A percentile compares a stretch with the other conserved stretches of the same genome.
Evolutionary conservation across 2,113 vertebrate species (phyloP).

Genomic region (Hyperopisus bebe): DNA sequence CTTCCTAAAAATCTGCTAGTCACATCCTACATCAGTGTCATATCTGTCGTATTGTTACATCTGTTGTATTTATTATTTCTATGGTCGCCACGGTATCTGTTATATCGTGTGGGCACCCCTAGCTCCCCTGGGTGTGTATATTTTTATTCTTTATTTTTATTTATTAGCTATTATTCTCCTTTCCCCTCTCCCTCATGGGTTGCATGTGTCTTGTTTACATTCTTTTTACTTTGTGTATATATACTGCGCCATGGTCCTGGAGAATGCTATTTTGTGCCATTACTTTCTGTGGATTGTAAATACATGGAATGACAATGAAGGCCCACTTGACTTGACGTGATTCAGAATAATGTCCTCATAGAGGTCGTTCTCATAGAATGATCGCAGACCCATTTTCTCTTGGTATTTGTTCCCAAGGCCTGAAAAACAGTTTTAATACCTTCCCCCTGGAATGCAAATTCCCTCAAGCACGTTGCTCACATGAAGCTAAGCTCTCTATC

Average conservation of each 20-base stretch:
- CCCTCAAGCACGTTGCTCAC: not conserved
- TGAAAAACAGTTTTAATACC: constrained; percentile 7
- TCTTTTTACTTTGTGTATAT: not conserved
- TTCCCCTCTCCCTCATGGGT: no score
- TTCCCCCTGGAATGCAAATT: not conserved
- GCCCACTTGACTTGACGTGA: not conserved
- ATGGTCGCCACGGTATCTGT: not conserved
- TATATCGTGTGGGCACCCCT: not conserved
- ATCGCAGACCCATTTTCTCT: not conserved
- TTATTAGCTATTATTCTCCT: not conserved
- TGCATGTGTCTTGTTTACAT: not conserved
- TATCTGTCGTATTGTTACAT: not conserved
- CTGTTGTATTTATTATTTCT: not conserved
- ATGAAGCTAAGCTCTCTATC: not conserved
- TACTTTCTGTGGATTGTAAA: not conserved
- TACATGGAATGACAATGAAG: not conserved
- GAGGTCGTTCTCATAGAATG: not conserved
- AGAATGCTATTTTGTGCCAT: not conserved
- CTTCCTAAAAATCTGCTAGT: not conserved
- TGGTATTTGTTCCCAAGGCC: not conserved
- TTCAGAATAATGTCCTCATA: not conserved
- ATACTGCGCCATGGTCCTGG: not conserved
- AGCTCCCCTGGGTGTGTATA: not conserved
- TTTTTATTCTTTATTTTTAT: not conserved
- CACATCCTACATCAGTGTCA: not conserved